Base-by-base conservation (phyloP, 30 jellyfish, hydroid and myxozoan species). In the Chironex yamaguchii region DNA sequence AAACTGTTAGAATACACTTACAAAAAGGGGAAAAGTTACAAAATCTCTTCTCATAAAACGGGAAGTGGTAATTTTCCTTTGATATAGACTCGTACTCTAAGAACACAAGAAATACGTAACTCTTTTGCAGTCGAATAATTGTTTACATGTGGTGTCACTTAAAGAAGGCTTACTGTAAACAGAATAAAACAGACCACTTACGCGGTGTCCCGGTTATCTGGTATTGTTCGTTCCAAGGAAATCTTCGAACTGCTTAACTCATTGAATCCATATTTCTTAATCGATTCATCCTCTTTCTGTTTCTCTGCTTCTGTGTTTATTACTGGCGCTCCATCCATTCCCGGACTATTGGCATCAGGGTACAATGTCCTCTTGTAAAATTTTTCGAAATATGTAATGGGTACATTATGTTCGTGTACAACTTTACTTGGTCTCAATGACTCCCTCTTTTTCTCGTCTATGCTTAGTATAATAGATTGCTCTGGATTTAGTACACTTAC, bases 221-320 rank as follows among this genome's bases (percentile, higher is more conserved):
- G 99, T 23, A 89, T 78, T 31, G 92, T 74, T 76, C 99, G 84
- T 74, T 89, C 97, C 48, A 94, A 63, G 0, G 99, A 90, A 13
- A 94, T 89, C 62, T 94, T 94, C n/a, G 98, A 94, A 85, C 97
- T 89, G 36, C 97, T 78, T 29, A 94, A 90, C 52, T 94, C 99
- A 81, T 94, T 94, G 34, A 94, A 94, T 21, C 97, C 97, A 84
- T 94, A 89, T 50, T 89, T 96, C 28, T 94, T 77, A 12, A 94
- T 62, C 34, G 96, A 63, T 67, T 83, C 74, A 20, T 94, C 96
- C 58, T 94, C 97, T 67, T 20, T 52, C 20, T 79, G 92, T 65
- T 94, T 88, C 65, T 94, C 99, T 29, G 34, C 50, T 14, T 33
- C 73, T 14, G 92, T 36, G 71, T 89, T 94, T 24, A 48, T 52